These are phyloP conservation scores for Torymus texanus DNA, from an alignment of 2,888 invertebrate species.

Conservation along the genomic window DNA sequence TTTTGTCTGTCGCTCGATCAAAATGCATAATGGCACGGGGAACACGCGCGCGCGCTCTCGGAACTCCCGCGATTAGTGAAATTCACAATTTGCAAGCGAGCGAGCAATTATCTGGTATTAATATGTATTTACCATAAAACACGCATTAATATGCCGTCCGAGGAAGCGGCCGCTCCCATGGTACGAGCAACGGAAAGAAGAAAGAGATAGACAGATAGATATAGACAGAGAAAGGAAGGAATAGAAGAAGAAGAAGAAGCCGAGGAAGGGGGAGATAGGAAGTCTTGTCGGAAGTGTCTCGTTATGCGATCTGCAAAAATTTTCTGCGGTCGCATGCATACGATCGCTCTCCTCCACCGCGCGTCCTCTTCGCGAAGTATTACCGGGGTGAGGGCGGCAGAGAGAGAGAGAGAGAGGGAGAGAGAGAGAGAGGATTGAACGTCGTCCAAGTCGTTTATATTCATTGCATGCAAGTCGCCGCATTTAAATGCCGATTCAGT, in stretches of 20 bases:
- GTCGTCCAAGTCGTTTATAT: conserved; percentile 56
- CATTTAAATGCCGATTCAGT: conserved; percentile 56
- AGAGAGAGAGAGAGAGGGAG: conserved; percentile 17
- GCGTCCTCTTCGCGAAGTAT: conserved; percentile 7
- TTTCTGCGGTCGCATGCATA: conserved; percentile 24
- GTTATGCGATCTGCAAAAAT: conserved; percentile 44
- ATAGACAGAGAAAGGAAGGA: background rate
- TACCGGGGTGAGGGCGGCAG: background rate
- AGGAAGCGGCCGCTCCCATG: background rate
- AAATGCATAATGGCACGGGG: no score
- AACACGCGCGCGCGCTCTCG: no score
- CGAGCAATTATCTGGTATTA: conserved; percentile 31
- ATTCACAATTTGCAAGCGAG: conserved; percentile 10
- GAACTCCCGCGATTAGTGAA: background rate
- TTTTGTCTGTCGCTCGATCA: no score
- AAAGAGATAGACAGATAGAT: background rate
- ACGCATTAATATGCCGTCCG: conserved; percentile 25
- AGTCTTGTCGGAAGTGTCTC: conserved; percentile 31
- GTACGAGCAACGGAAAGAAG: conserved; percentile 12
- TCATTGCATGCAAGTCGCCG: conserved; percentile 53
- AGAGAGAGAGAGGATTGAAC: conserved; percentile 52
- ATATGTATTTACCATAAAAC: conserved; percentile 37
- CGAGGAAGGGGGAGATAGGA: background rate
- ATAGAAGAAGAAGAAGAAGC: background rate
- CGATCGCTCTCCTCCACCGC: background rate